Percentiles rank a stretch among this genome's conserved stretches.
These are phyloP conservation scores for Pammene fasciana DNA, from an alignment of 2,888 invertebrate species.

Conservation along the genomic window DNA sequence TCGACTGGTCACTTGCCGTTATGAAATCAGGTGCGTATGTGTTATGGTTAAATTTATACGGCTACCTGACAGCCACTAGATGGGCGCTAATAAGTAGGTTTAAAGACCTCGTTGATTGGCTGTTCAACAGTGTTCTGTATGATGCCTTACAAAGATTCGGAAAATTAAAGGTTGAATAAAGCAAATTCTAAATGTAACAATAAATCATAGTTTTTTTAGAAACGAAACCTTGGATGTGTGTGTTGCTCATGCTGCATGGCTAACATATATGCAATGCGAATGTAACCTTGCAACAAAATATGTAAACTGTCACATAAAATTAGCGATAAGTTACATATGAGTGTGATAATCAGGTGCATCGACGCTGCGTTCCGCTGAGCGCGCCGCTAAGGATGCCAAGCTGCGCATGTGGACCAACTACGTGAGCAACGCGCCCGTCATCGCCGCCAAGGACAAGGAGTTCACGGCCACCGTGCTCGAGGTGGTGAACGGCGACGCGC, in stretches of 20 bases:
- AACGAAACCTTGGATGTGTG: not conserved
- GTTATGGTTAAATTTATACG: not conserved
- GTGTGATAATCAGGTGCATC: slow-evolving; percentile 85
- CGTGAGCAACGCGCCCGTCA: slow-evolving; percentile 87
- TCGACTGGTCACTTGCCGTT: slow-evolving; percentile 77
- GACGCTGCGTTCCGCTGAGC: slow-evolving; percentile 92
- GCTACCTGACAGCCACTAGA: no score
- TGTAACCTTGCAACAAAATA: slow-evolving; percentile 8
- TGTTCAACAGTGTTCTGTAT: no score
- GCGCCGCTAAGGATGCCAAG: slow-evolving; percentile 92
- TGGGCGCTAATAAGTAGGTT: no score
- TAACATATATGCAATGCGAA: slow-evolving; percentile 30
- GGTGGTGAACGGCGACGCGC: slow-evolving; percentile 96
- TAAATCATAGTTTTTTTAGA: no score
- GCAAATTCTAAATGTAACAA: no score
- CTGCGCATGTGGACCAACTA: slow-evolving; percentile 96
- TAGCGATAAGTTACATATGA: not conserved
- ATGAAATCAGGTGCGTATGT: slow-evolving; percentile 71
- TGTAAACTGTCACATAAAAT: slow-evolving; percentile 5
- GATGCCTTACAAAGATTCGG: no score
- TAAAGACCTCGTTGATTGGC: no score
- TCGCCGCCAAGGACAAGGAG: slow-evolving; percentile 91
- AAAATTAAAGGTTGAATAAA: no score
- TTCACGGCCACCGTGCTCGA: slow-evolving; percentile 93
- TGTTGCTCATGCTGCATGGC: slow-evolving; percentile 14